Base-by-base conservation (phyloP, 1,140 invertebrate genomes). In the Trachymyrmex cornetzi region DNA sequence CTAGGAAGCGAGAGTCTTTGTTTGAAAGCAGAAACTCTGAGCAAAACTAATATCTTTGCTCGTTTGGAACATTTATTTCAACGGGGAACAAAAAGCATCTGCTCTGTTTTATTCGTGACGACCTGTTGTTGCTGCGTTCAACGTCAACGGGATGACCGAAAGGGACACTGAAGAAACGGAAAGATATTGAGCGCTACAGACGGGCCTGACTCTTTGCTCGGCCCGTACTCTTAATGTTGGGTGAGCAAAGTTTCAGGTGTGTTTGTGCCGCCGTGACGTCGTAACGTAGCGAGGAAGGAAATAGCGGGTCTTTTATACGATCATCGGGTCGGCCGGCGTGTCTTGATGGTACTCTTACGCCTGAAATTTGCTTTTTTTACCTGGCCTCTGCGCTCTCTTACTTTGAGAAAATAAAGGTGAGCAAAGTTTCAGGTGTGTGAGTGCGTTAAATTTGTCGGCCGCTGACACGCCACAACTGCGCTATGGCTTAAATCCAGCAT, bases 331-430 rank as follows among this genome's bases (percentile, higher is more conserved):
- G 16, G 2, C n/a, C 5, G 27, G n/a, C 24, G 24, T 61, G 55
- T 61, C 69, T 84, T 75, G 91, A 93, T 91, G 89, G 89, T 94
- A 94, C 94, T 94, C 94, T 94, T 92, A 95, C 94, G 94, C 94
- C 94, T 95, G 94, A 95, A 94, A 93, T 95, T 95, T 95, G 94
- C 94, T 95, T 95, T 94, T 94, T 94, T 94, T 93, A 95, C 94
- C 94, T 95, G 93, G 94, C 89, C 90, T 84, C 90, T 87, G 90
- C 90, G 91, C 92, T 92, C 92, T 91, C 91, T 88, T 88, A 91
- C 89, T 82, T 93, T 92, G 91, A 93, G 93, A 93, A 91, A 90
- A 93, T 87, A 93, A 95, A 95, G 94, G 94, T 94, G 94, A 95
- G 94, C 94, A 95, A 95, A 95, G 94, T 94, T 95, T 95, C 94